A percentile compares a stretch with the other conserved stretches of the same genome.
phyloP scores from a whole-genome alignment of 1,140 invertebrate species.

The Pseudachorutes palmiensis region DNA sequence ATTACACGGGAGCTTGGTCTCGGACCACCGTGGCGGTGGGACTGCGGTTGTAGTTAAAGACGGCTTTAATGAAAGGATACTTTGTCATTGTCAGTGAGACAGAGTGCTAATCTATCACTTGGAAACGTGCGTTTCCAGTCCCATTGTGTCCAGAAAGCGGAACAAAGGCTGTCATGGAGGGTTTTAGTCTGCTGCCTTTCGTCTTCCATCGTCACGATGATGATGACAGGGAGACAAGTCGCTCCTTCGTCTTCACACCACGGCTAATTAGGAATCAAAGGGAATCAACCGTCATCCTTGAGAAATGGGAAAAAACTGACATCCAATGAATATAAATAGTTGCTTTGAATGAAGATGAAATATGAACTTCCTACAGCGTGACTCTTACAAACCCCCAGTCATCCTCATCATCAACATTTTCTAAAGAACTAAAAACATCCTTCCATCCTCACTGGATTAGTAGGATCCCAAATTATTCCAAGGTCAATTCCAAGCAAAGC shows the following conservation, averaged over 20 bases:
- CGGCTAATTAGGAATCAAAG: constrained; percentile 11
- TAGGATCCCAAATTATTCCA: neutral
- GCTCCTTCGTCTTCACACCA: constrained; percentile 3
- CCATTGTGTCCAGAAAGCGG: neutral
- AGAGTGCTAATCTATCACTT: neutral
- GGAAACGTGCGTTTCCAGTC: neutral
- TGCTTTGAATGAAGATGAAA: constrained; percentile 4
- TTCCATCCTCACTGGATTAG: neutral
- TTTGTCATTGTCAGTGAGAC: neutral
- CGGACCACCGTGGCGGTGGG: neutral
- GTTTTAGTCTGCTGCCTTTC: neutral
- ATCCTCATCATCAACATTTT: neutral
- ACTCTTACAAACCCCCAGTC: neutral
- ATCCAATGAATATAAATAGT: constrained; percentile 21
- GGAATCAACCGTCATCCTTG: neutral
- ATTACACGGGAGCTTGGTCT: no score
- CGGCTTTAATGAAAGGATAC: neutral
- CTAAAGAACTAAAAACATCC: neutral
- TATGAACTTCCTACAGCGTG: constrained; percentile 7
- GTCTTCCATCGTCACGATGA: neutral
- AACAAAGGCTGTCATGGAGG: neutral
- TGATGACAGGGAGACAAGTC: neutral
- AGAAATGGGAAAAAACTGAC: constrained; percentile 5
- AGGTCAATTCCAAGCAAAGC: neutral
- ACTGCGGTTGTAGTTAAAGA: neutral